Conservation (phyloP, 2,888 invertebrate species). For the Andrena praecox region DNA sequence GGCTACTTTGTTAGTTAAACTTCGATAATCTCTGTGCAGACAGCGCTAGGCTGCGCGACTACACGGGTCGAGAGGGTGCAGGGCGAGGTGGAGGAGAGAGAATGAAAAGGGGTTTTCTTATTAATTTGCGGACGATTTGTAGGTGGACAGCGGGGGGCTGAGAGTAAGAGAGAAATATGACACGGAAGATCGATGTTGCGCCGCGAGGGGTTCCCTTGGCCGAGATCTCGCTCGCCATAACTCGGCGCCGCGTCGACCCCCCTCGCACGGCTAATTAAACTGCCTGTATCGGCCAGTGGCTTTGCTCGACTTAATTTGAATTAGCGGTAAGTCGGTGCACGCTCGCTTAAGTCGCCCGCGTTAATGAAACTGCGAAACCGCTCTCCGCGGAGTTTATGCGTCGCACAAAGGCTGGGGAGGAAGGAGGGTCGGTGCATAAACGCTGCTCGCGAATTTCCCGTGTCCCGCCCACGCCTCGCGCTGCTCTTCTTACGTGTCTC, state of each 20-base stretch:
- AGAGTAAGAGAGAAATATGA: conserved; percentile 21
- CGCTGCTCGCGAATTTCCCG: conserved; percentile 44
- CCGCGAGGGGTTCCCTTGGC: not conserved
- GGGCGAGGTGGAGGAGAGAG: not conserved
- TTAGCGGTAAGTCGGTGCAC: conserved; percentile 70
- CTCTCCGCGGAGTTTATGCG: conserved; percentile 51
- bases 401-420: conserved; percentile 21
- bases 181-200: conserved; percentile 39
- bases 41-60: conserved; percentile 16
- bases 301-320: conserved; percentile 77
- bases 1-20: conserved; percentile 39
- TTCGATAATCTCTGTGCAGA: conserved; percentile 34
- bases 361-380: conserved; percentile 75
- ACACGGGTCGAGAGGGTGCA: not conserved
- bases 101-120: conserved; percentile 22
- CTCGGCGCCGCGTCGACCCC: conserved; percentile 12
- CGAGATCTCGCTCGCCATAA: conserved; percentile 39
- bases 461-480: not conserved
- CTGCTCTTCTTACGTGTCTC: conserved; percentile 19
- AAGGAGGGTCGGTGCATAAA: conserved; percentile 24
- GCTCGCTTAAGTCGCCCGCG: conserved; percentile 69
- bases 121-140: conserved; percentile 46
- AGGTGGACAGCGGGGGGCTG: not conserved
- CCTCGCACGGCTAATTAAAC: conserved; percentile 65
- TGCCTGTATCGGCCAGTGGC: conserved; percentile 73